Evolutionary conservation across 2,113 vertebrate genomes (phyloP), one percentile per base, ranked within the genome.

Genomic region (Poeciliopsis turrubarensis): DNA sequence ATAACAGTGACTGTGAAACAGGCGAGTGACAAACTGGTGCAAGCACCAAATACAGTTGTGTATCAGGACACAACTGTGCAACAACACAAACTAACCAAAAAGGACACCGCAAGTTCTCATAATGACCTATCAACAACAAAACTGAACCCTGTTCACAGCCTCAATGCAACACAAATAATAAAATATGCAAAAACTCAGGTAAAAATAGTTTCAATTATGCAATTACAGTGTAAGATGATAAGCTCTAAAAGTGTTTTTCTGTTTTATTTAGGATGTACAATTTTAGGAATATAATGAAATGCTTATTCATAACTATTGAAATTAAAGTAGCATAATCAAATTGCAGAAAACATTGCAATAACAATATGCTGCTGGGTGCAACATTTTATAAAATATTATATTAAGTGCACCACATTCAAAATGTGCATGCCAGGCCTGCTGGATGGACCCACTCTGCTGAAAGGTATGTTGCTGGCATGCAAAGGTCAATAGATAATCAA

Each of bases 1-100:
- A 84, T 76, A 27, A 85, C 60, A n/a, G 64, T 25, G 17, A 54
- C 77, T 68, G 60, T 85, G 57, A 84, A 57, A 69, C 37, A 32
- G 34, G 5, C 25, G 69, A 26, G 74, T 41, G 41, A 7, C 39
- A 15, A 37, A 68, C 73, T n/a, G 25, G 22, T 61, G 15, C 29
- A 11, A 60, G 32, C 34, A 37, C 34, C 34, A 37, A 37, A 11
- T 37, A 60, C 31, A 62, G 26, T 31, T 31, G 30, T 31, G 12
- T 61, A 72, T 8, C 9, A 44, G 4, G 27, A 15, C 5, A 70
- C 17, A 22, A 22, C 1, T 8, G 47, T 51, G 15, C 19, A 22
- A 25, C 22, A 54, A 25, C 51, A 25, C 19, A 25, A 57, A 17
- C 44, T 4, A 41, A 47, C 61, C 39, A 2, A 12, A 1, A 62